Evolutionary conservation across 2,888 invertebrate genomes (phyloP).

Genomic region (Nesidiocoris tenuis): DNA sequence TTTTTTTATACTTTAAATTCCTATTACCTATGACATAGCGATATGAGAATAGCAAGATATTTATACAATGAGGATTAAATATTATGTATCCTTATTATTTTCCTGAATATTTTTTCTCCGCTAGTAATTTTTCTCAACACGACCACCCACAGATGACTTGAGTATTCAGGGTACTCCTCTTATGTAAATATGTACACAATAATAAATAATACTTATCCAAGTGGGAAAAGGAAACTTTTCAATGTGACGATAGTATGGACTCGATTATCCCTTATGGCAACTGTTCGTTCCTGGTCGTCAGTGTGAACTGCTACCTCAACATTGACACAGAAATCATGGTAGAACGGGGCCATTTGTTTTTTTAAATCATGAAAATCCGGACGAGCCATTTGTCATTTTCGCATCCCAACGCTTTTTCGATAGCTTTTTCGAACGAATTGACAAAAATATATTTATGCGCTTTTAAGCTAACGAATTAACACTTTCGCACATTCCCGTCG

Average conservation of each 20-base stretch:
- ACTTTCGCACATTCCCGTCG: slow-evolving; percentile 13
- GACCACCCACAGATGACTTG: slow-evolving; percentile 15
- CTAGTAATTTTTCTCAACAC: slow-evolving; percentile 26
- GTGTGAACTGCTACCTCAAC: background rate
- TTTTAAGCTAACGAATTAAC: slow-evolving; percentile 27
- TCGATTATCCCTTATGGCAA: slow-evolving; percentile 8
- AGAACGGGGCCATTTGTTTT: no score
- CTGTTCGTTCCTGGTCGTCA: background rate
- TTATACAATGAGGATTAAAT: slow-evolving; percentile 40
- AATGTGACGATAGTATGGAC: background rate
- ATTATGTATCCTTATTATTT: slow-evolving; percentile 5
- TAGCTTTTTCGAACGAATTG: slow-evolving; percentile 25
- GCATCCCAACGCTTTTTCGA: slow-evolving; percentile 1
- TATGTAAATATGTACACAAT: slow-evolving; percentile 36
- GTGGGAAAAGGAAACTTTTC: background rate
- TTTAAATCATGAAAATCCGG: background rate
- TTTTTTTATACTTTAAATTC: slow-evolving; percentile 19
- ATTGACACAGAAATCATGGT: no score
- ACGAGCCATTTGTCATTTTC: background rate
- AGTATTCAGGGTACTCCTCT: slow-evolving; percentile 26
- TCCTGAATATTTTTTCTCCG: background rate
- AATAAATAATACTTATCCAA: slow-evolving; percentile 34
- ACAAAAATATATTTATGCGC: slow-evolving; percentile 28
- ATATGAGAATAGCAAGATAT: slow-evolving; percentile 42
- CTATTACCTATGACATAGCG: slow-evolving; percentile 42